phyloP scores from a whole-genome alignment of 1,140 invertebrate species.

The Lepidurus apus region DNA sequence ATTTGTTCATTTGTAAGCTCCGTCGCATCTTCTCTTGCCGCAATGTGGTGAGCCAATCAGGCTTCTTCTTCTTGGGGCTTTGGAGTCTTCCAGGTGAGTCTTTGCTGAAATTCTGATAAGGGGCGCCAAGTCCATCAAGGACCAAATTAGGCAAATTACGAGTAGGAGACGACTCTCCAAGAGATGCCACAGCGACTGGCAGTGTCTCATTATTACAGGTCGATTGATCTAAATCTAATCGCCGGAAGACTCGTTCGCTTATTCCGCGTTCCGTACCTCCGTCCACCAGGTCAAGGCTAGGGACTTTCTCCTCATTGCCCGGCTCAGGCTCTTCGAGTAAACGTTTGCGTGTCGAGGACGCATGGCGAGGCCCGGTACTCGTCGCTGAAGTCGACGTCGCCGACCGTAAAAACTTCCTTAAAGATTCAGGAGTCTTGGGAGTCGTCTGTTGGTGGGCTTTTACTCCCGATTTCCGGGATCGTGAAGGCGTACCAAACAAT shows the following conservation, averaged over 20 bases:
- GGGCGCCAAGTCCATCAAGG: slow-evolving; percentile 65
- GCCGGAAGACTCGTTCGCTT: slow-evolving; percentile 26
- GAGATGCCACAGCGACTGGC: neutral
- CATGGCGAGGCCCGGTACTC: neutral
- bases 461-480: slow-evolving; percentile 4
- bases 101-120: slow-evolving; percentile 41
- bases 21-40: slow-evolving; percentile 21
- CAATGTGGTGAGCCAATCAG: slow-evolving; percentile 29
- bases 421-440: neutral
- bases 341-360: neutral
- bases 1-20: neutral
- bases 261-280: neutral
- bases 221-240: slow-evolving; percentile 37
- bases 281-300: neutral
- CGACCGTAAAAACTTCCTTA: slow-evolving; percentile 6
- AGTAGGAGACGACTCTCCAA: slow-evolving; percentile 53
- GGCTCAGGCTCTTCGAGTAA: neutral
- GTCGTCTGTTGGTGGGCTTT: slow-evolving; percentile 13
- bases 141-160: slow-evolving; percentile 70
- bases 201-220: neutral
- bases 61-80: slow-evolving; percentile 24
- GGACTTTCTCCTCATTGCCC: neutral
- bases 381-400: neutral
- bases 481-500: neutral
- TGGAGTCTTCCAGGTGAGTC: neutral